These are phyloP conservation scores for Holcopasites calliopsidis DNA, from an alignment of 1,140 invertebrate species.

Conservation along the genomic window DNA sequence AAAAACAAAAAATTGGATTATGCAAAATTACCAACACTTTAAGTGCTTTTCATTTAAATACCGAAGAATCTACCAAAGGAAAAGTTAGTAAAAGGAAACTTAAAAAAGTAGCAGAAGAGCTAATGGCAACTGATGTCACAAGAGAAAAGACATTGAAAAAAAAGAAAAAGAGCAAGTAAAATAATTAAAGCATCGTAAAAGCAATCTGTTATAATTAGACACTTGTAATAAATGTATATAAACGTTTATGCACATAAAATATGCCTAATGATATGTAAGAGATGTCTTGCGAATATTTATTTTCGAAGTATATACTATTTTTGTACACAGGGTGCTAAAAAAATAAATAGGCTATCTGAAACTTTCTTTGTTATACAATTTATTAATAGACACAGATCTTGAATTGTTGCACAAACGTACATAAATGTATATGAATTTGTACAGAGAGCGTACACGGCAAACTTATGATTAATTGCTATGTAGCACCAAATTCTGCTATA, in stretches of 20 bases:
- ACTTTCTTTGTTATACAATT: constrained; percentile 11
- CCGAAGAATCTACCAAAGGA: constrained; percentile 3
- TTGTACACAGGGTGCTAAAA: neutral
- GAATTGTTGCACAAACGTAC: neutral
- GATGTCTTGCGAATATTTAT: constrained; percentile 5
- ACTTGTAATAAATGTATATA: constrained; percentile 2
- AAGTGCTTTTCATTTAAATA: constrained; percentile 40
- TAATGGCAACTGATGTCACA: neutral
- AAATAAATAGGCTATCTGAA: too few species aligned
- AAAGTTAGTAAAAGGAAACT: constrained; percentile 11
- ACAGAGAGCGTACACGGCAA: constrained; percentile 1
- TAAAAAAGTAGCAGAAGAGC: neutral
- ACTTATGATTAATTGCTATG: constrained; percentile 29
- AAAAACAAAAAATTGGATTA: constrained; percentile 45
- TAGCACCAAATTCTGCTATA: constrained; percentile 42
- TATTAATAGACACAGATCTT: constrained; percentile 5
- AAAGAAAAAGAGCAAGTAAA: neutral
- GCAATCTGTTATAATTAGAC: neutral
- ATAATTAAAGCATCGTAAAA: neutral
- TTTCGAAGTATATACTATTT: constrained; percentile 15
- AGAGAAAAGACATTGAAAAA: neutral
- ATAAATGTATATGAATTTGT: neutral
- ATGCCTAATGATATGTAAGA: neutral
- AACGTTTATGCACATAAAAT: neutral
- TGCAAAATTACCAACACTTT: constrained; percentile 41